Evolutionary conservation across 2,888 invertebrate genomes (phyloP).

Genomic region (Limnephilus marmoratus): DNA sequence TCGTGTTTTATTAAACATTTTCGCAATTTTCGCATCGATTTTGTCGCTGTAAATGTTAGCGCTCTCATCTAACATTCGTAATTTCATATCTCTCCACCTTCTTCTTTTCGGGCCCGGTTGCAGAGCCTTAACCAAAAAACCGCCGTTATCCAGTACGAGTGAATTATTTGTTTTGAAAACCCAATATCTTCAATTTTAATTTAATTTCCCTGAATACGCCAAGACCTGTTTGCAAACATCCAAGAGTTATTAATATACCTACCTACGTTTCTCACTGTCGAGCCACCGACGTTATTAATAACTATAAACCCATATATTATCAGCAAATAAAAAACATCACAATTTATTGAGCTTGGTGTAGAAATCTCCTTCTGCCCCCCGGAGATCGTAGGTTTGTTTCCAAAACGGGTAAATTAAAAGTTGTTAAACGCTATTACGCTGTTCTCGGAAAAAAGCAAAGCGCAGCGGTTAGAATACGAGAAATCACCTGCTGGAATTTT

Average conservation of each 20-base stretch:
- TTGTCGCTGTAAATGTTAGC: too few relatives aligned
- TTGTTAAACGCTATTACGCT: not conserved
- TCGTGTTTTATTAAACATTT: too few relatives aligned
- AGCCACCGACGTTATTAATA: slow-evolving; percentile 2
- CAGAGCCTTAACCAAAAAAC: too few relatives aligned
- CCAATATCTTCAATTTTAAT: not conserved
- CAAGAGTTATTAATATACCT: not conserved
- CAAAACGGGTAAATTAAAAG: slow-evolving; percentile 26
- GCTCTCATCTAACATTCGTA: too few relatives aligned
- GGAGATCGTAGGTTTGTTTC: slow-evolving; percentile 27
- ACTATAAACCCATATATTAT: not conserved
- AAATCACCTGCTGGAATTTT: slow-evolving; percentile 45
- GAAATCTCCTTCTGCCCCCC: slow-evolving; percentile 7
- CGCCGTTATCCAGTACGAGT: not conserved
- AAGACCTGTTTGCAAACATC: not conserved
- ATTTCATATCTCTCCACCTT: too few relatives aligned
- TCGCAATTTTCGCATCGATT: too few relatives aligned
- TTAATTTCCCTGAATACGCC: not conserved
- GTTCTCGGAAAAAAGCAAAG: slow-evolving; percentile 25
- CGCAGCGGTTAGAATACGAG: not conserved
- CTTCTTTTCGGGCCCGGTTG: too few relatives aligned
- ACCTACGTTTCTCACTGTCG: not conserved
- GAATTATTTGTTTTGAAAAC: not conserved
- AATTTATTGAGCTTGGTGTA: not conserved
- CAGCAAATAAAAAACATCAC: not conserved